Evolutionary conservation across 2,113 vertebrate genomes (phyloP).

Genomic region (Hyaena hyaena): DNA sequence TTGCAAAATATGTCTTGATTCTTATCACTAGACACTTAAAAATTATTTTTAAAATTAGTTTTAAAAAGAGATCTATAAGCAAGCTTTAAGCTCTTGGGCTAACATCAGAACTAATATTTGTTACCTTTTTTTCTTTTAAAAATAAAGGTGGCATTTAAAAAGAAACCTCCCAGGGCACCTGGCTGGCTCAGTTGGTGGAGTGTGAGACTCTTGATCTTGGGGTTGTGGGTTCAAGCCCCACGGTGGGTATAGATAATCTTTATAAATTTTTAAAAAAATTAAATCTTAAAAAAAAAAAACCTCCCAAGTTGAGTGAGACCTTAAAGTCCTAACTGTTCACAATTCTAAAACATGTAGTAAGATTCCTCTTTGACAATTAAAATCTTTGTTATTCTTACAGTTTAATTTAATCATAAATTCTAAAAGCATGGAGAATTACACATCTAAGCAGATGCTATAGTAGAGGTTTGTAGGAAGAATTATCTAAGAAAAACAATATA

Average conservation of each 20-base stretch:
- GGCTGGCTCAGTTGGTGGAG: background rate
- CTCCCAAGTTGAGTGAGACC: conserved; percentile 27
- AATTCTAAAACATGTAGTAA: background rate
- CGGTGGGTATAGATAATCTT: background rate
- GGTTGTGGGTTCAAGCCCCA: background rate
- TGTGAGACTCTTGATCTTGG: background rate
- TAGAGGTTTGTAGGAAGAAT: conserved; percentile 14
- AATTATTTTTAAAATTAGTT: background rate
- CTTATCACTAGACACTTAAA: conserved; percentile 16
- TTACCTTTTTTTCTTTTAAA: conserved; percentile 1
- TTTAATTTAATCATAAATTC: conserved; percentile 16
- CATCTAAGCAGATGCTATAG: conserved; percentile 31
- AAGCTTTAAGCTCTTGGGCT: background rate
- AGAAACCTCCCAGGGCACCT: background rate
- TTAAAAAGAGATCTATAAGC: background rate
- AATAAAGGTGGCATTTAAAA: conserved; percentile 39
- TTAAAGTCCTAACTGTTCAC: conserved; percentile 16
- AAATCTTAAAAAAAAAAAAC: background rate
- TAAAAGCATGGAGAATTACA: background rate
- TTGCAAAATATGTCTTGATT: conserved; percentile 17
- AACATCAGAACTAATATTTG: conserved; percentile 22
- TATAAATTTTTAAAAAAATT: background rate
- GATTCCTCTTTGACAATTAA: background rate
- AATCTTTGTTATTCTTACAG: background rate
- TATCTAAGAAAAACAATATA: background rate